phyloP scores from a whole-genome alignment of 1,140 invertebrate genomes.

The Apocrypta bakeri region DNA sequence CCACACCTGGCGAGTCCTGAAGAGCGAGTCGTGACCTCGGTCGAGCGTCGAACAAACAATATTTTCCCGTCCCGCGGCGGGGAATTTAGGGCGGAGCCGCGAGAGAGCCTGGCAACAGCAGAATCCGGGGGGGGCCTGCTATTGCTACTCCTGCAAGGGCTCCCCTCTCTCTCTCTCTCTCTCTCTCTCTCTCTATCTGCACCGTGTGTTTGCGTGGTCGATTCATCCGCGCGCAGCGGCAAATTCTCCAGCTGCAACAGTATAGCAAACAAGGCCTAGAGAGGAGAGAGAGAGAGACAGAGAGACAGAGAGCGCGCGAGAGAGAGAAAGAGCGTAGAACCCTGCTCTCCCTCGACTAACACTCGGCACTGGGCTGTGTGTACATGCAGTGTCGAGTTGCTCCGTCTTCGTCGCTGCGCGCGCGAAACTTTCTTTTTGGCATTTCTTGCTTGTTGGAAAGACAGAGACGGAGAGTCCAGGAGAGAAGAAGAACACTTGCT shows the following conservation, averaged over 20 bases:
- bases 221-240: constrained; percentile 28
- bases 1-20: neutral
- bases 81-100: constrained; percentile 55
- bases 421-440: constrained; percentile 39
- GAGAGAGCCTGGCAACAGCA: constrained; percentile 50
- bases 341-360: constrained; percentile 11
- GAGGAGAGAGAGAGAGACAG: neutral
- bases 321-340: neutral
- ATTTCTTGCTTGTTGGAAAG: neutral
- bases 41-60: neutral
- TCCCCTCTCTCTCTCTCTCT: neutral
- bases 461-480: neutral
- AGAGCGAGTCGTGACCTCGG: neutral
- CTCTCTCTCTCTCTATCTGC: too few species aligned
- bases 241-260: neutral
- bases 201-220: constrained; percentile 32
- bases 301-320: too few species aligned
- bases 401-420: constrained; percentile 11
- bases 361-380: neutral
- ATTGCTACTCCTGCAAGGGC: constrained; percentile 8
- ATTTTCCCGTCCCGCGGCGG: neutral
- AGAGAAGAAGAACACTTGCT: constrained; percentile 20
- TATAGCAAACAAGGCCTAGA: neutral
- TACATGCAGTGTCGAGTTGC: neutral
- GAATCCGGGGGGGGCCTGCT: constrained; percentile 30